Base-by-base conservation (phyloP, 2,888 invertebrate species). In the Diloba caeruleocephala region DNA sequence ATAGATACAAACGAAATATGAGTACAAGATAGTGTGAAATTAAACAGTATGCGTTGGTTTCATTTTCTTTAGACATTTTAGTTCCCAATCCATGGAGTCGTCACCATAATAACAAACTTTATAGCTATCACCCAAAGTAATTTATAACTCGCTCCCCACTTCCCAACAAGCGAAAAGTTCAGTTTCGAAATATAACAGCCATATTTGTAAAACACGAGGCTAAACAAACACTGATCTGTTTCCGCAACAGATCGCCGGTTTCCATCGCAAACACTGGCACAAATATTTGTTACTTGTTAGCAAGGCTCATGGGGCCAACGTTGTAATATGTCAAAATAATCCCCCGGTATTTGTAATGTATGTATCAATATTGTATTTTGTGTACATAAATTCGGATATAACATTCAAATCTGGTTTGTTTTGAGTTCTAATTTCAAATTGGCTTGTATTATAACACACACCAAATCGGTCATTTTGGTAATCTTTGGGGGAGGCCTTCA, bases 221-320 rank as follows among this genome's bases (percentile, higher is more conserved):
- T 45, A 45, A 66, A 42, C 41, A 37, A 49, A 66, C 29, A 50
- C 19, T 39, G 32, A 33, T 51, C 15, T 61, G 62, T 44, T 52
- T 48, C 31, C 33, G 7, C 29, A 50, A 58, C 34, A 34, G 32
- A 62, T 50, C 39, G 13, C 39, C 9, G 53, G 42, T 37, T 67
- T 39, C 14, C 28, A 58, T 34, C n/a, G 42, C 56, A 69, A 71
- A 71, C 32, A 61, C 49, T 58, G 53, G 25, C n/a, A 43, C 62
- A 69, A 73, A 73, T 73, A 63, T 74, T 73, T 74, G 66, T 58
- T 54, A 37, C 60, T 69, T 66, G 69, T 74, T 73, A 73, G 63
- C 29, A 52, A 10, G 12, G 34, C 48, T 46, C 42, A 14, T 5
- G 28, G 28, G 28, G 10, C 43, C 41, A 54, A 44, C 42, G 23